A percentile compares a stretch with the other conserved stretches of the same genome.
These are phyloP conservation scores for Drosophila sp. DNA, from an alignment of 1,140 invertebrate species.

Conservation along the genomic window DNA sequence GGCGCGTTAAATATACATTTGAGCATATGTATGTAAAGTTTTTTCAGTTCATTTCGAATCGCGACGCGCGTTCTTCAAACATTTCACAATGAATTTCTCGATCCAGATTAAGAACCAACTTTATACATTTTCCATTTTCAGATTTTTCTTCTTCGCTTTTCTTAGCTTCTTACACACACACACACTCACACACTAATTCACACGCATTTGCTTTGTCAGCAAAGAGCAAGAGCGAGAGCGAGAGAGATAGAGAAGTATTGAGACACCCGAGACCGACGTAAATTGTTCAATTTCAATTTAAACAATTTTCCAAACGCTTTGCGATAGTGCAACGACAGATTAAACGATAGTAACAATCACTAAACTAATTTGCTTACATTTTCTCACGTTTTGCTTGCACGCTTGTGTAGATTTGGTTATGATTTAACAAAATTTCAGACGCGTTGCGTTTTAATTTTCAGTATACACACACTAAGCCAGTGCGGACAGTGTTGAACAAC, in stretches of 20 bases:
- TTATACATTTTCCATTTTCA: constrained; percentile 25
- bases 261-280: constrained; percentile 48
- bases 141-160: constrained; percentile 27
- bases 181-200: constrained; percentile 43
- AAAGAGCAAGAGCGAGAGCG: constrained; percentile 37
- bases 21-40: background rate
- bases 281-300: constrained; percentile 29
- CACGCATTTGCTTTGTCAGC: constrained; percentile 68
- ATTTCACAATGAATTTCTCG: constrained; percentile 5
- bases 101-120: constrained; percentile 27
- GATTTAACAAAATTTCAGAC: constrained; percentile 6
- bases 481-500: background rate
- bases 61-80: background rate
- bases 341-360: constrained; percentile 67
- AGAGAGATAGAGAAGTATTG: constrained; percentile 28
- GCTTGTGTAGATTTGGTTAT: constrained; percentile 50
- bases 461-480: background rate
- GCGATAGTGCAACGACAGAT: constrained; percentile 35
- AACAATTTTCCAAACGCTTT: constrained; percentile 22
- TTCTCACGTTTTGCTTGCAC: constrained; percentile 64
- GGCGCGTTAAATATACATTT: no score
- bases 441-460: constrained; percentile 9
- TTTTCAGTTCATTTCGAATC: background rate
- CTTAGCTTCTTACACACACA: constrained; percentile 21
- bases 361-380: constrained; percentile 77